A percentile compares a stretch with the other conserved stretches of the same genome.
phyloP scores from a whole-genome alignment of 2,888 invertebrate species.

The Leptinotarsa haldemani region DNA sequence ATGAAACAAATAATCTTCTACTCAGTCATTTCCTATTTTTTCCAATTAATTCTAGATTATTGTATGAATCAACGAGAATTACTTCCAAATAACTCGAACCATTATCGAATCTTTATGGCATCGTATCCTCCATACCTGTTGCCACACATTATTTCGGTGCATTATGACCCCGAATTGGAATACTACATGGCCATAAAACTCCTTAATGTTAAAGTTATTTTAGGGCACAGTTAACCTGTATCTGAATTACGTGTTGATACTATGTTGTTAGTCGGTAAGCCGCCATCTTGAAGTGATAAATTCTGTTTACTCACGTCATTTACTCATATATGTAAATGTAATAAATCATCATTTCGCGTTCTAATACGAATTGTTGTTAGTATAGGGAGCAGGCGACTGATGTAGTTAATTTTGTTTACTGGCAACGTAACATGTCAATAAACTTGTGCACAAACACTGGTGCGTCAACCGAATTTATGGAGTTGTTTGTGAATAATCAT shows the following conservation, averaged over 20 bases:
- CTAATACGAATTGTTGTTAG: constrained; percentile 50
- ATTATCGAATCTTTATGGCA: constrained; percentile 20
- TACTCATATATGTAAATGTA: constrained; percentile 55
- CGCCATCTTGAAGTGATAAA: constrained; percentile 58
- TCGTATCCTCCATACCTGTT: constrained; percentile 25
- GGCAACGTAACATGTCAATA: constrained; percentile 49
- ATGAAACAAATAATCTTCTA: too few species aligned
- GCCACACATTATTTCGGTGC: constrained; percentile 7
- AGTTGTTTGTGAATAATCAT: constrained; percentile 41
- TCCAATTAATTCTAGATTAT: too few species aligned
- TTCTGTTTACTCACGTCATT: constrained; percentile 59
- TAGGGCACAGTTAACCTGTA: not conserved
- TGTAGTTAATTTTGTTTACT: constrained; percentile 52
- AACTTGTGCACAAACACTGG: constrained; percentile 41
- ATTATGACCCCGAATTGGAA: constrained; percentile 14
- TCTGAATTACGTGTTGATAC: constrained; percentile 38
- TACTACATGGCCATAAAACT: constrained; percentile 7
- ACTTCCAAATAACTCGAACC: constrained; percentile 1
- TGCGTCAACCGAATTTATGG: constrained; percentile 36
- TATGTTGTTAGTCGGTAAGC: constrained; percentile 33
- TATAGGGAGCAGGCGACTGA: constrained; percentile 37
- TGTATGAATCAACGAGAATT: not conserved
- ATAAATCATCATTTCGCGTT: constrained; percentile 58
- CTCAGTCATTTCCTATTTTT: too few species aligned
- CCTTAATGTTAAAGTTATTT: constrained; percentile 1